phyloP scores from a whole-genome alignment of 2,113 vertebrate species.

The Agapornis roseicollis region DNA sequence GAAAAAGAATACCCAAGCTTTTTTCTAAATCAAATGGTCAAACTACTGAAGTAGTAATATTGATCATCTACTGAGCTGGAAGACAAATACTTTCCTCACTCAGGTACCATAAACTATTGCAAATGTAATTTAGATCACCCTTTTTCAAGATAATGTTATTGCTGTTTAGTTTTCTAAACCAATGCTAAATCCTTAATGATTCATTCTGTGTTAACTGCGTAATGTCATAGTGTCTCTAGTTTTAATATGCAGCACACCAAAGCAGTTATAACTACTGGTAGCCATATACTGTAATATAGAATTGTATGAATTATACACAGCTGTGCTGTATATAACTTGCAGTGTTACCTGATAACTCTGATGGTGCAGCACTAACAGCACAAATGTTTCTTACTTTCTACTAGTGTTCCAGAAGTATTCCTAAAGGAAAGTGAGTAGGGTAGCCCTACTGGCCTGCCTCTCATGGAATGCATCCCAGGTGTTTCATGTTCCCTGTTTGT shows the following conservation, averaged over 20 bases:
- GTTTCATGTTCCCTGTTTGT: accelerated
- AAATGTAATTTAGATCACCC: background rate
- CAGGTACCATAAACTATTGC: background rate
- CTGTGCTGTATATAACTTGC: background rate
- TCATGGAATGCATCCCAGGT: background rate
- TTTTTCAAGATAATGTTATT: background rate
- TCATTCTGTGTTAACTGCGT: background rate
- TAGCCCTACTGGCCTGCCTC: background rate
- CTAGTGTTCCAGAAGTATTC: background rate
- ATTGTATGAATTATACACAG: background rate
- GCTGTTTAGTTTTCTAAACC: background rate
- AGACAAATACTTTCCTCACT: background rate
- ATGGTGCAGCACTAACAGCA: no score
- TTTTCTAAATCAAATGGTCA: background rate
- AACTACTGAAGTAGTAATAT: background rate
- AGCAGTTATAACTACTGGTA: background rate
- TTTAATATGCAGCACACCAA: background rate
- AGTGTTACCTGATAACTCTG: background rate
- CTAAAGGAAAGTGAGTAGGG: background rate
- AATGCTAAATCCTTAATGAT: background rate
- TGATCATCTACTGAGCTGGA: background rate
- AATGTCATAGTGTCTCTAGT: background rate
- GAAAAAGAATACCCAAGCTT: background rate
- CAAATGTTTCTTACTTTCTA: background rate
- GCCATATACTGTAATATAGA: background rate